These are phyloP conservation scores for Mythimna albipuncta DNA, from an alignment of 2,888 invertebrate genomes.

Conservation along the genomic window DNA sequence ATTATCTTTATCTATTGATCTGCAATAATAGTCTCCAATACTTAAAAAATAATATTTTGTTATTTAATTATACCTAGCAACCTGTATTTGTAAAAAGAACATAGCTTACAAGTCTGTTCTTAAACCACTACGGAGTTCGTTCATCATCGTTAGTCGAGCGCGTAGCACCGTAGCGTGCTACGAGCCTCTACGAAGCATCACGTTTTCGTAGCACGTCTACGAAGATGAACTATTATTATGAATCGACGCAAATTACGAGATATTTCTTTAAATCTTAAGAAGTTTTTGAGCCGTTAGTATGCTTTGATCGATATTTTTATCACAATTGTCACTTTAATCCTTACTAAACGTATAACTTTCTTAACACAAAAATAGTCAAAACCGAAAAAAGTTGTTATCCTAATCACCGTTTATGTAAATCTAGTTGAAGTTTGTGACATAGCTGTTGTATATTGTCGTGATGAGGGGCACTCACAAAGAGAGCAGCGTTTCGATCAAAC, in stretches of 20 bases:
- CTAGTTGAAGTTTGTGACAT: not conserved
- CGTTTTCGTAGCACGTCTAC: conserved; percentile 37
- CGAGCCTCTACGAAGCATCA: conserved; percentile 21
- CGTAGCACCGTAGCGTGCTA: conserved; percentile 53
- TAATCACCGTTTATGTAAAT: not conserved
- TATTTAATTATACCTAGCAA: too few species aligned
- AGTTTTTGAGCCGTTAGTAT: too few species aligned
- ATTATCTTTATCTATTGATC: too few species aligned
- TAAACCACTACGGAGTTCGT: conserved; percentile 17
- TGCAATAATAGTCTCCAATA: too few species aligned
- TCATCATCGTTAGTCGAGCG: conserved; percentile 34
- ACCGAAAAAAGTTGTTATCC: not conserved
- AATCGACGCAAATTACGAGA: too few species aligned
- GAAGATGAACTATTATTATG: not conserved
- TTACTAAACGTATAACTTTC: not conserved
- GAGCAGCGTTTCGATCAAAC: conserved; percentile 19
- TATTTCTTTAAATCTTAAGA: too few species aligned
- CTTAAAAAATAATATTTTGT: too few species aligned
- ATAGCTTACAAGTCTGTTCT: not conserved
- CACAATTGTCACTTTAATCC: too few species aligned
- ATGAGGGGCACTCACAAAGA: conserved; percentile 1
- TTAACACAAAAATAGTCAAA: not conserved
- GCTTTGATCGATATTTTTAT: too few species aligned
- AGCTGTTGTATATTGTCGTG: not conserved
- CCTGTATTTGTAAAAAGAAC: too few species aligned